These are phyloP conservation scores for Ladona fulva DNA, from an alignment of 1,140 invertebrate genomes.

Conservation along the genomic window DNA sequence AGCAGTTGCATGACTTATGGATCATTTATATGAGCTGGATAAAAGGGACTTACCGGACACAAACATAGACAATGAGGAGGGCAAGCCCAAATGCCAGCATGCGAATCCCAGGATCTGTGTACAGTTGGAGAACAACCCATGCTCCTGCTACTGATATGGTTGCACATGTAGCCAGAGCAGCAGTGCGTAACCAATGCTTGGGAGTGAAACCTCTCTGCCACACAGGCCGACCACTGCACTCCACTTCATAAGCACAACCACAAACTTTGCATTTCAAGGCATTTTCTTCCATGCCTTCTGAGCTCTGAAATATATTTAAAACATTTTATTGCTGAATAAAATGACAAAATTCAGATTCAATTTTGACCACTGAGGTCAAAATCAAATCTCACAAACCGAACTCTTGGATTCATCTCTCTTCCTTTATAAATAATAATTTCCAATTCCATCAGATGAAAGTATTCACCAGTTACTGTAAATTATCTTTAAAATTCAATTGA, in stretches of 20 bases:
- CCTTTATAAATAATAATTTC: too few species aligned
- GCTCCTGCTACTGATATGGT: conserved; percentile 61
- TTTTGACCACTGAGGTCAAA: too few species aligned
- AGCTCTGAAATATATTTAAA: conserved; percentile 41
- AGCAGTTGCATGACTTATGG: too few species aligned
- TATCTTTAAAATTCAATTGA: too few species aligned
- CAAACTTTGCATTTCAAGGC: conserved; percentile 68
- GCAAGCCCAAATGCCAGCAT: conserved; percentile 71
- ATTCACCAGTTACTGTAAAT: too few species aligned
- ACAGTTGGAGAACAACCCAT: conserved; percentile 74
- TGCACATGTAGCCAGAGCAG: conserved; percentile 55
- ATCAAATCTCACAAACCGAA: too few species aligned
- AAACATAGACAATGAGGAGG: conserved; percentile 71
- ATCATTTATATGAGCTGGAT: too few species aligned
- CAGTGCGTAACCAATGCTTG: conserved; percentile 68
- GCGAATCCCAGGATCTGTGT: conserved; percentile 63
- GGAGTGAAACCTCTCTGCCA: conserved; percentile 73
- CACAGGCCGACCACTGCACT: conserved; percentile 45
- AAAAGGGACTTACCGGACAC: conserved; percentile 67
- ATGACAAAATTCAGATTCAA: too few species aligned
- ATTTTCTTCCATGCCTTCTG: conserved; percentile 46
- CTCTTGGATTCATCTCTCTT: too few species aligned
- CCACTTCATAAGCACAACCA: conserved; percentile 56
- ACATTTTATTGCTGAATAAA: too few species aligned
- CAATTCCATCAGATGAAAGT: too few species aligned